Evolutionary conservation across 2,113 vertebrate genomes (phyloP).

Genomic region (Hemiscyllium ocellatum): DNA sequence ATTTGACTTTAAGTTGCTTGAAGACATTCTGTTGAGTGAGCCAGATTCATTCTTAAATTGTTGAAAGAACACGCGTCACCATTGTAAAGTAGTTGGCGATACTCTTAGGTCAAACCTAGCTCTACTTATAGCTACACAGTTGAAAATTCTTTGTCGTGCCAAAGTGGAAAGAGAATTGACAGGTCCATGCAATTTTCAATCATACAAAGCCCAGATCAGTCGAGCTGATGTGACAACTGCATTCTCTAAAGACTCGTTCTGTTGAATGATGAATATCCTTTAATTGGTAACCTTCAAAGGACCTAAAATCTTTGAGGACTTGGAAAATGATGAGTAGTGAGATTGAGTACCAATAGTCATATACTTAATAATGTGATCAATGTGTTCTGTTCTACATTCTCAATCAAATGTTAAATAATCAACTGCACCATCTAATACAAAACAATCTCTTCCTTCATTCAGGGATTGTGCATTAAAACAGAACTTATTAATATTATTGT

Average conservation of each 20-base stretch:
- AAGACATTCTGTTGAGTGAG: neutral
- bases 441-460: neutral
- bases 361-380: neutral
- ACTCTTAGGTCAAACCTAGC: neutral
- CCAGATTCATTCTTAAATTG: neutral
- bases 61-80: neutral
- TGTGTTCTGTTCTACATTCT: neutral
- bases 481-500: neutral
- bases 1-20: neutral
- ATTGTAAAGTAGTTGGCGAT: neutral
- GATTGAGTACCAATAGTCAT: neutral
- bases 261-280: neutral
- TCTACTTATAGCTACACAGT: neutral
- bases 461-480: neutral
- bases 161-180: neutral
- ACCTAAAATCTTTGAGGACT: neutral
- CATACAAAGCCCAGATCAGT: neutral
- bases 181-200: neutral
- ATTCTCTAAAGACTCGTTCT: neutral
- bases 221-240: neutral
- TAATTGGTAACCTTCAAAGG: neutral
- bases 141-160: neutral
- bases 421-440: neutral
- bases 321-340: neutral
- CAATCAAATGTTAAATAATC: neutral